These are phyloP conservation scores for Anthoscopus minutus DNA, from an alignment of 2,113 vertebrate genomes.

Conservation along the genomic window DNA sequence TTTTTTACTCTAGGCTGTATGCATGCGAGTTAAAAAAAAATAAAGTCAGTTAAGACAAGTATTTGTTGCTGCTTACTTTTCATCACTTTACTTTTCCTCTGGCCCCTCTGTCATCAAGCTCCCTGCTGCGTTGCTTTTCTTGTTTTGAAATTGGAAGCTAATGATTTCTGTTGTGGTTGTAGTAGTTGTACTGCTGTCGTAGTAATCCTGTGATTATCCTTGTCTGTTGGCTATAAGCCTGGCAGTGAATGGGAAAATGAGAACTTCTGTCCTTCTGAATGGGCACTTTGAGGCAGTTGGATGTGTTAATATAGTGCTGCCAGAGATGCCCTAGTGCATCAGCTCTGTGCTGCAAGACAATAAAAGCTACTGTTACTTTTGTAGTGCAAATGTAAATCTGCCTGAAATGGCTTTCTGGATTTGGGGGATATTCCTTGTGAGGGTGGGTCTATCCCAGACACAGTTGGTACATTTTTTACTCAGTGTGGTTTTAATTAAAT, in stretches of 20 bases:
- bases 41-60: not conserved
- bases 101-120: not conserved
- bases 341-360: not conserved
- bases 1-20: not conserved
- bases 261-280: conserved; percentile 5
- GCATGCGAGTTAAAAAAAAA: not conserved
- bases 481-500: not conserved
- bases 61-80: not conserved
- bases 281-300: conserved; percentile 13
- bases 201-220: conserved; percentile 51
- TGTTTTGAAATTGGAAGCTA: conserved; percentile 37
- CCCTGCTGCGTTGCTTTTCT: not conserved
- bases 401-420: not conserved
- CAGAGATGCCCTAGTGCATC: not conserved
- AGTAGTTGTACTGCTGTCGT: conserved; percentile 22
- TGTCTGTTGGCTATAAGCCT: conserved; percentile 42
- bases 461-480: not conserved
- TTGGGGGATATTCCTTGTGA: not conserved
- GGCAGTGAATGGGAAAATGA: conserved; percentile 42
- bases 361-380: not conserved
- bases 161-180: conserved; percentile 40
- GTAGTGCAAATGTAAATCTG: not conserved
- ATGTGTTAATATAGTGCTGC: conserved; percentile 27
- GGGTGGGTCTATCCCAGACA: not conserved
- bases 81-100: not conserved